Evolutionary conservation across 2,888 invertebrate genomes (phyloP), one percentile per base, ranked within the genome.

Genomic region (Spilosoma lubricipeda): DNA sequence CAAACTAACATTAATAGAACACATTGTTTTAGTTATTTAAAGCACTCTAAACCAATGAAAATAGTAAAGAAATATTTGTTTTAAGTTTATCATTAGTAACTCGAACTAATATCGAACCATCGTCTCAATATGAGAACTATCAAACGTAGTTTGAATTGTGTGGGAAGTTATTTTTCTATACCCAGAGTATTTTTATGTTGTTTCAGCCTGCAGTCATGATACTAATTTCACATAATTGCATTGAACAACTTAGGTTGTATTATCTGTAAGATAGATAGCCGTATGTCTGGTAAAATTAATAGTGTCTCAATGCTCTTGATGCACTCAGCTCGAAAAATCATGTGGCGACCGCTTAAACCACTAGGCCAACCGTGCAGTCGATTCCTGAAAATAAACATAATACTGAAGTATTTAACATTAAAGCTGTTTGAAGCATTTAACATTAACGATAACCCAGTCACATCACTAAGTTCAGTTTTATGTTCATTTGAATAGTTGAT

Each of bases 191-290:
- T 2, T 48, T 45, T 20, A 13, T 30, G 45, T 67, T 67, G 20
- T 48, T 30, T 67, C 67, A 48, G 23, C 48, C 23, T 67, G 1
- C 45, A 48, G 30, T 67, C 23, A 67, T 48, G 5, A 48, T 48
- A 67, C 9, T 20, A 45, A n/a, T 30, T 67, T 33, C 23, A 3
- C 67, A 13, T 67, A 67, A 67, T 48, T 33, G 13, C 23, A 45
- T 67, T 67, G 33, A 45, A 23, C 48, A 48, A 67, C 45, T 45
- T 42, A 67, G 33, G 23, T 13, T 2, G 18, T 67, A 67, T 67
- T 67, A 67, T 45, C 45, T 30, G 67, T 9, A 20, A 67, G 67
- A 23, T 67, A 48, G 5, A 67, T 33, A 48, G 45, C 67, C 18
- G 20, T 42, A 42, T 45, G 45, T 45, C 48, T 30, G 13, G 23